Conservation (phyloP, 1,140 invertebrate species). For the Cryptotermes secundus region DNA sequence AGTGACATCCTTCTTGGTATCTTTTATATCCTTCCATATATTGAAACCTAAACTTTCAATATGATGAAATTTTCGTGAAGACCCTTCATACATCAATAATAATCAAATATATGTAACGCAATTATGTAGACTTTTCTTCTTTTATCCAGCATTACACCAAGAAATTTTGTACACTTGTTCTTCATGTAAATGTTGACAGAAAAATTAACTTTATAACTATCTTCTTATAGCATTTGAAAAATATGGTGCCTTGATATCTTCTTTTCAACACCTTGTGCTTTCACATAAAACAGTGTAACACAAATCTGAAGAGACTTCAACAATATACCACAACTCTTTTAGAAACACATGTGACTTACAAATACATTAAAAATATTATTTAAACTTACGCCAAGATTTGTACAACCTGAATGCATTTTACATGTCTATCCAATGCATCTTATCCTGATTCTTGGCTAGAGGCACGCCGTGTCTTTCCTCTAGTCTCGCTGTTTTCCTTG, state of each 20-base stretch:
- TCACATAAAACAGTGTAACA: no score
- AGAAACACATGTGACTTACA: neutral
- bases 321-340: no score
- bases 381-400: neutral
- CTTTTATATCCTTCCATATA: neutral
- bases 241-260: neutral
- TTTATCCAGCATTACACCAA: neutral
- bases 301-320: no score
- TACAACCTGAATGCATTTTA: neutral
- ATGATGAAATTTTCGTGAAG: neutral
- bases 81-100: neutral
- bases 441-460: constrained; percentile 4
- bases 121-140: neutral
- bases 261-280: no score
- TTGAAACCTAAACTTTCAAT: neutral
- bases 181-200: neutral
- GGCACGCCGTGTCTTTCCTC: neutral
- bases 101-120: neutral
- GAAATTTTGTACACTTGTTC: neutral
- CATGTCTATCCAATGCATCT: neutral
- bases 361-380: neutral
- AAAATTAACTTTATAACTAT: neutral
- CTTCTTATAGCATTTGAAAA: neutral
- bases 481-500: neutral
- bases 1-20: neutral